phyloP scores from a whole-genome alignment of 2,888 invertebrate species.

The Melipona bicolor region DNA sequence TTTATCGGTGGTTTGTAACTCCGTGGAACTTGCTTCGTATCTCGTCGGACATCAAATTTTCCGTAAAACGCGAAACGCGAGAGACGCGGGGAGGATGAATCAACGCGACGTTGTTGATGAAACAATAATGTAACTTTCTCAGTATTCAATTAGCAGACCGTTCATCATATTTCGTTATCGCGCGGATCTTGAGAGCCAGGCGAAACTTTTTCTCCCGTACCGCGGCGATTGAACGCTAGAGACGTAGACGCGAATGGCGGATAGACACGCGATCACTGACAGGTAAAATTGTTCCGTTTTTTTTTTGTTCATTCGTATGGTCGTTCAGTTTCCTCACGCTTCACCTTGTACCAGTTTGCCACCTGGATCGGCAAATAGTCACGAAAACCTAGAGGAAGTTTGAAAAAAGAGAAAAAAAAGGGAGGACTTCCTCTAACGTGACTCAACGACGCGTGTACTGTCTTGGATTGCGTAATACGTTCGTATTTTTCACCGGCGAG shows the following conservation, averaged over 20 bases:
- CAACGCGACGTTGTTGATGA: constrained; percentile 15
- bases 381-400: constrained; percentile 48
- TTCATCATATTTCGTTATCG: constrained; percentile 58
- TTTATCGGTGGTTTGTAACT: neutral
- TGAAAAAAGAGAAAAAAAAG: constrained; percentile 60
- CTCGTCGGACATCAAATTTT: neutral
- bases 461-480: constrained; percentile 31
- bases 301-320: constrained; percentile 12
- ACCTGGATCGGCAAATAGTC: constrained; percentile 65
- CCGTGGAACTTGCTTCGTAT: neutral
- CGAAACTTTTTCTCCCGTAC: constrained; percentile 38
- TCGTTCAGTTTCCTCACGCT: constrained; percentile 66
- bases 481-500: neutral
- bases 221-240: constrained; percentile 35
- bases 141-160: constrained; percentile 61
- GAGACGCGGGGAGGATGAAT: neutral
- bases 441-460: constrained; percentile 71
- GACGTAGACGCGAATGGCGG: constrained; percentile 33
- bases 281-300: constrained; percentile 46
- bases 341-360: constrained; percentile 78
- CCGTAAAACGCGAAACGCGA: neutral
- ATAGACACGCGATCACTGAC: constrained; percentile 48
- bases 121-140: constrained; percentile 64
- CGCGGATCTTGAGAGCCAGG: constrained; percentile 46
- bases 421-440: constrained; percentile 79